Evolutionary conservation across 2,797 vertebrate genomes (phyloP).

Genomic region (Cyprinella venusta): DNA sequence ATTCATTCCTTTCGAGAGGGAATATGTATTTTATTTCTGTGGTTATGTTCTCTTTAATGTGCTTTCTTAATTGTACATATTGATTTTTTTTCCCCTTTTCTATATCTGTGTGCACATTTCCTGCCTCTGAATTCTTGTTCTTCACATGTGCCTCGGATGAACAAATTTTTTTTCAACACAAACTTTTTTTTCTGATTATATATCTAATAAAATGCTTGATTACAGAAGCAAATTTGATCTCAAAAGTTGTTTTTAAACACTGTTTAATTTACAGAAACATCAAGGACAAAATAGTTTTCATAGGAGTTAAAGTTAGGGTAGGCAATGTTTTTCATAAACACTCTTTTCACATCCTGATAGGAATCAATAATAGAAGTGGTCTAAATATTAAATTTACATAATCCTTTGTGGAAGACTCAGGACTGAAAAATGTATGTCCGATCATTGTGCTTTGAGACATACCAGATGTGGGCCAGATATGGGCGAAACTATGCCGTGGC

Average conservation of each 20-base stretch:
- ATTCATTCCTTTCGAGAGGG: slow-evolving; percentile 52
- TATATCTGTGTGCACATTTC: slow-evolving; percentile 26
- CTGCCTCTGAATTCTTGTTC: slow-evolving; percentile 13
- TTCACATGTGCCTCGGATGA: slow-evolving; percentile 34
- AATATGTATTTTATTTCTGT: slow-evolving; percentile 19
- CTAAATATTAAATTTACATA: not conserved
- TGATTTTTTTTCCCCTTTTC: slow-evolving; percentile 27
- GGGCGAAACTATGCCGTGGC: too few species aligned
- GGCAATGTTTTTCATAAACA: not conserved
- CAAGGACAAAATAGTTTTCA: not conserved
- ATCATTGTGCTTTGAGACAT: not conserved
- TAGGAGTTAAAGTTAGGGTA: not conserved
- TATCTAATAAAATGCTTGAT: slow-evolving; percentile 46
- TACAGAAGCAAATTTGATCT: slow-evolving; percentile 26
- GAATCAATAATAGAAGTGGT: not conserved
- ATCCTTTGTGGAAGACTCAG: not conserved
- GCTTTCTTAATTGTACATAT: slow-evolving; percentile 39
- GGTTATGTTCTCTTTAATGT: not conserved
- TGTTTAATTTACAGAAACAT: not conserved
- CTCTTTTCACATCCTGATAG: not conserved
- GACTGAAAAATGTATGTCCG: not conserved
- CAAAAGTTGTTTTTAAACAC: not conserved
- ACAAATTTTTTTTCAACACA: slow-evolving; percentile 53
- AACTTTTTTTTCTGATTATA: slow-evolving; percentile 39
- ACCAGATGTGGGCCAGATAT: too few species aligned